Conservation (phyloP, 2,797 vertebrate genomes). For the Hippoglossus hippoglossus region DNA sequence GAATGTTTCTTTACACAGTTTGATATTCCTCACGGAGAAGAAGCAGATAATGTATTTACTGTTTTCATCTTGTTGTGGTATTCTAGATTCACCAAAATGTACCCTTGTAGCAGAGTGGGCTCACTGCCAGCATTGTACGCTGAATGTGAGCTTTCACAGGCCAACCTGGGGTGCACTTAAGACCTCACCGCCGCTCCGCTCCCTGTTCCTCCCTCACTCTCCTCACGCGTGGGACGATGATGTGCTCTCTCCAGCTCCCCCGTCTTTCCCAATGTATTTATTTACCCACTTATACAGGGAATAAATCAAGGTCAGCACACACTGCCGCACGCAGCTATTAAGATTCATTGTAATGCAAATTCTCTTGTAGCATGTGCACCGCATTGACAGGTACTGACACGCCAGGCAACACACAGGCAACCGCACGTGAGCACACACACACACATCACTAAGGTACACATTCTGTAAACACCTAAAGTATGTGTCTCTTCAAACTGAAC, state of each 20-base stretch:
- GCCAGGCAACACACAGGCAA: conserved; percentile 53
- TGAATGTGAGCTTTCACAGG: conserved; percentile 23
- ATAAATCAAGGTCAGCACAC: conserved; percentile 86
- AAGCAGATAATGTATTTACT: no score
- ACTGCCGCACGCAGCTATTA: conserved; percentile 76
- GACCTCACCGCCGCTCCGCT: conserved; percentile 5
- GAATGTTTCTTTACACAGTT: no score
- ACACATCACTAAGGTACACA: conserved; percentile 15
- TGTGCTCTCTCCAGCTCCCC: conserved; percentile 48
- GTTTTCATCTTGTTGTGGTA: no score
- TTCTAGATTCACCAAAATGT: no score
- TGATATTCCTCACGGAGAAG: no score
- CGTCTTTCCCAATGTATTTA: conserved; percentile 68
- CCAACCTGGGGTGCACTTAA: conserved; percentile 23
- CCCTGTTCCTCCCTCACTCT: conserved; percentile 43
- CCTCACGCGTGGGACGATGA: conserved; percentile 52
- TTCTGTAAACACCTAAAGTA: conserved; percentile 3
- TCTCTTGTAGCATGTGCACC: conserved; percentile 51
- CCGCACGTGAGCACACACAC: conserved; percentile 18
- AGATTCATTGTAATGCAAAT: conserved; percentile 87
- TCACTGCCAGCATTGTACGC: not conserved
- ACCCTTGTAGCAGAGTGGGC: conserved; percentile 10
- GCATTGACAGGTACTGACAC: conserved; percentile 83
- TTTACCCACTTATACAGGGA: conserved; percentile 80
- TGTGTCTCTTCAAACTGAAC: not conserved